A percentile compares a stretch with the other conserved stretches of the same genome.
phyloP scores from a whole-genome alignment of 2,888 invertebrate species.

The Apamea monoglypha region DNA sequence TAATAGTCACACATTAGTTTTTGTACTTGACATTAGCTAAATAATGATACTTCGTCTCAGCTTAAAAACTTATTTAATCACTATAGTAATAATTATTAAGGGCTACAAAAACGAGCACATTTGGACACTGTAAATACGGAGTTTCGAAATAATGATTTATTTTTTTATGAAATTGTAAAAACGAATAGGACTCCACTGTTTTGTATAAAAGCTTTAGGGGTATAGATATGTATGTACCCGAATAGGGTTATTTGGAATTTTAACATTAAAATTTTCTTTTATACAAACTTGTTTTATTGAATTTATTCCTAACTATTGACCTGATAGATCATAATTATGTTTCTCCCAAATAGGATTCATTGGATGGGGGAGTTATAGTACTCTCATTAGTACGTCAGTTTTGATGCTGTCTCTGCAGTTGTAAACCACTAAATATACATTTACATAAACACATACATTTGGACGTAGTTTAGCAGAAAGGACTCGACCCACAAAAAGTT shows the following conservation, averaged over 20 bases:
- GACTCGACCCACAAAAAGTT: too few species aligned
- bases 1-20: constrained; percentile 79
- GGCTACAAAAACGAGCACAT: constrained; percentile 66
- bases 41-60: constrained; percentile 69
- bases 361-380: neutral
- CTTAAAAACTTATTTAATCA: constrained; percentile 70
- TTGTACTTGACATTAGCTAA: constrained; percentile 81
- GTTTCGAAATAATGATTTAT: constrained; percentile 80
- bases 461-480: too few species aligned
- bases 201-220: constrained; percentile 75
- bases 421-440: neutral
- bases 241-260: constrained; percentile 79
- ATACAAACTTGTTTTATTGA: constrained; percentile 67
- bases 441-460: too few species aligned
- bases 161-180: constrained; percentile 85
- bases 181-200: constrained; percentile 74
- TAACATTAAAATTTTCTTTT: constrained; percentile 80
- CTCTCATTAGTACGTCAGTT: neutral
- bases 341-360: neutral
- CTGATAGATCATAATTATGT: neutral
- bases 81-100: constrained; percentile 63
- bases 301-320: constrained; percentile 48
- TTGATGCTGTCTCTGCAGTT: neutral
- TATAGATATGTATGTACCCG: constrained; percentile 70
- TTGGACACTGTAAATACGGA: constrained; percentile 81